phyloP scores from a whole-genome alignment of 2,888 invertebrate species.

The Gryllus longicercus region DNA sequence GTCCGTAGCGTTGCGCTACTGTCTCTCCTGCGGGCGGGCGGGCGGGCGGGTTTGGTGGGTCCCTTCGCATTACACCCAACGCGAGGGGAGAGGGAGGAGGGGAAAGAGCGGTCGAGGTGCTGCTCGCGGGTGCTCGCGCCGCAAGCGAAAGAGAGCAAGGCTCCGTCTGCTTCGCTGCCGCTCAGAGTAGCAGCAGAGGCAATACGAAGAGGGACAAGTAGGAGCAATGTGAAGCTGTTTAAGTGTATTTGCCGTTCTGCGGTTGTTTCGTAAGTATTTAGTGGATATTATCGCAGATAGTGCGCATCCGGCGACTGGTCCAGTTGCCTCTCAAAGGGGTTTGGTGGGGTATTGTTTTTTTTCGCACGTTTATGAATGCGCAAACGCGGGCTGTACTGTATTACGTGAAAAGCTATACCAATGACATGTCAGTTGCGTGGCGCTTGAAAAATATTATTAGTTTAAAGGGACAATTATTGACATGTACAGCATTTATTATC shows the following conservation, averaged over 20 bases:
- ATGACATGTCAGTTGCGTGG: too few species aligned
- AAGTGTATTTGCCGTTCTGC: too few species aligned
- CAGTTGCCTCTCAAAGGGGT: not conserved
- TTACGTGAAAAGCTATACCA: too few species aligned
- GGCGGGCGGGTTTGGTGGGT: slow-evolving; percentile 9
- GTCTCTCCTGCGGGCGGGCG: not conserved
- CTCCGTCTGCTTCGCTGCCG: too few species aligned
- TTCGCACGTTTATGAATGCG: too few species aligned
- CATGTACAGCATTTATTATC: too few species aligned
- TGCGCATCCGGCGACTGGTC: not conserved
- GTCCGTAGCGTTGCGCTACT: not conserved
- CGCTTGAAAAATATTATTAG: too few species aligned
- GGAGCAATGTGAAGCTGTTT: too few species aligned
- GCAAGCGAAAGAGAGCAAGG: not conserved
- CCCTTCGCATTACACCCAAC: not conserved
- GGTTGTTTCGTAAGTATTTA: not conserved
- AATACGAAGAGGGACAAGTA: too few species aligned
- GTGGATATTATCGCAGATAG: not conserved
- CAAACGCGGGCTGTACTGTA: too few species aligned
- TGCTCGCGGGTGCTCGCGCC: slow-evolving; percentile 2
- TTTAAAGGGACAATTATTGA: too few species aligned
- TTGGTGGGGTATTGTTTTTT: not conserved
- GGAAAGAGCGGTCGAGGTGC: not conserved
- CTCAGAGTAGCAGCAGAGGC: too few species aligned
- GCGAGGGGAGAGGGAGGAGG: not conserved